Conservation (phyloP, 2,888 invertebrate species). For the Apantesis nais region DNA sequence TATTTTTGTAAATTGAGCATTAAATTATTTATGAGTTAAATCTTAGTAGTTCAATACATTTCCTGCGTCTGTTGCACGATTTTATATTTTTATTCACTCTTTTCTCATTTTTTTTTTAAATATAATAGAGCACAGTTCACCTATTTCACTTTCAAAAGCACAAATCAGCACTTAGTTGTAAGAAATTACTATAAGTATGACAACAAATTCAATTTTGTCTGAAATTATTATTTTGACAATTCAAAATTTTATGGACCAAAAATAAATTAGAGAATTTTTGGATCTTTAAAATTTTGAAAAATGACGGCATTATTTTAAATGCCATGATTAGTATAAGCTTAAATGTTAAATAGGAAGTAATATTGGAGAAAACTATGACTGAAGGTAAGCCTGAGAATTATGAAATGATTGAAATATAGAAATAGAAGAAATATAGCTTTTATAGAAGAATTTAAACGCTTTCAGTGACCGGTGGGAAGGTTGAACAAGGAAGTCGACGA, state of each 20-base stretch:
- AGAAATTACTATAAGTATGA: not conserved
- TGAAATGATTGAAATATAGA: not conserved
- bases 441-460: slow-evolving; percentile 31
- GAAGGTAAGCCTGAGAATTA: not conserved
- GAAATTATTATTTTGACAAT: not conserved
- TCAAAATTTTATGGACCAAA: not conserved
- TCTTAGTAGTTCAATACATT: slow-evolving; percentile 27
- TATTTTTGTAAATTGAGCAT: no score
- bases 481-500: slow-evolving; percentile 8
- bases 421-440: not conserved
- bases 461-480: slow-evolving; percentile 59
- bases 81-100: slow-evolving; percentile 13
- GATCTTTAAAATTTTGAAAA: not conserved
- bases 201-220: not conserved
- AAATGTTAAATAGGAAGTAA: not conserved
- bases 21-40: slow-evolving; percentile 27
- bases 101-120: not conserved
- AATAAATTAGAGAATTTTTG: not conserved
- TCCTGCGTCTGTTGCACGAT: slow-evolving; percentile 19
- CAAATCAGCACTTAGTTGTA: slow-evolving; percentile 15
- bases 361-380: not conserved
- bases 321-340: not conserved
- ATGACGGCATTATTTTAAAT: not conserved
- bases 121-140: slow-evolving; percentile 17
- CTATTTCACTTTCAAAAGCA: slow-evolving; percentile 36